These are phyloP conservation scores for Phortica okadai DNA, from an alignment of 2,888 invertebrate genomes.

Conservation along the genomic window DNA sequence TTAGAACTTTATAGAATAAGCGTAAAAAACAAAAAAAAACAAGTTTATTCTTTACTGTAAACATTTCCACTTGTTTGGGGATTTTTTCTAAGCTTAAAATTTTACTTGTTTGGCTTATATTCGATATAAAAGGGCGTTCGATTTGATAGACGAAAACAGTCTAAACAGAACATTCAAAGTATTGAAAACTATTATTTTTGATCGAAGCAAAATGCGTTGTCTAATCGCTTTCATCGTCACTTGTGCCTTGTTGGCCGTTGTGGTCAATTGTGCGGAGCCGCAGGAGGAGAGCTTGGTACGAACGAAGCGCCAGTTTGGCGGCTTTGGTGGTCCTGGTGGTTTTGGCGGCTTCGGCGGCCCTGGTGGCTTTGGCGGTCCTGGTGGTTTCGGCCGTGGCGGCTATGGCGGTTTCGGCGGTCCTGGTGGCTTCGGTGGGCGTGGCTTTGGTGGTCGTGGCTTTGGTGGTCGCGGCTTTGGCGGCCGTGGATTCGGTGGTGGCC, in stretches of 20 bases:
- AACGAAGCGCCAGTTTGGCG: slow-evolving; percentile 8
- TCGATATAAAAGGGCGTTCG: background rate
- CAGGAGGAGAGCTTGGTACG: background rate
- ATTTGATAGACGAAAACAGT: background rate
- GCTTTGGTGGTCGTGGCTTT: slow-evolving; percentile 40
- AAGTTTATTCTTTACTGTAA: background rate
- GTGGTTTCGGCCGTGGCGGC: background rate
- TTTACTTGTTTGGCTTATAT: background rate
- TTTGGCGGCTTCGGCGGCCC: background rate
- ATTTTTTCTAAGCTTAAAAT: background rate
- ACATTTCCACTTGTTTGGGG: background rate
- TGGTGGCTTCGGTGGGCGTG: background rate
- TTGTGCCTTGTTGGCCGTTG: background rate
- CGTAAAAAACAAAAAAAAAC: too few relatives aligned
- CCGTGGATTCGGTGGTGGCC: slow-evolving; percentile 18
- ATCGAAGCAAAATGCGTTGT: background rate
- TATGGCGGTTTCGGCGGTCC: background rate
- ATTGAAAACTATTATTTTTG: too few relatives aligned
- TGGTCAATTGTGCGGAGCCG: background rate
- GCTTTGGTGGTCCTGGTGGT: background rate
- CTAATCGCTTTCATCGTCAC: background rate
- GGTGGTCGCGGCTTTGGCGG: slow-evolving; percentile 44
- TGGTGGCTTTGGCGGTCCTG: background rate
- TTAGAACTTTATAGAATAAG: background rate
- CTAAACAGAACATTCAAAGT: background rate